Evolutionary conservation across 2,888 invertebrate species (phyloP).

Genomic region (Plebejus anna): DNA sequence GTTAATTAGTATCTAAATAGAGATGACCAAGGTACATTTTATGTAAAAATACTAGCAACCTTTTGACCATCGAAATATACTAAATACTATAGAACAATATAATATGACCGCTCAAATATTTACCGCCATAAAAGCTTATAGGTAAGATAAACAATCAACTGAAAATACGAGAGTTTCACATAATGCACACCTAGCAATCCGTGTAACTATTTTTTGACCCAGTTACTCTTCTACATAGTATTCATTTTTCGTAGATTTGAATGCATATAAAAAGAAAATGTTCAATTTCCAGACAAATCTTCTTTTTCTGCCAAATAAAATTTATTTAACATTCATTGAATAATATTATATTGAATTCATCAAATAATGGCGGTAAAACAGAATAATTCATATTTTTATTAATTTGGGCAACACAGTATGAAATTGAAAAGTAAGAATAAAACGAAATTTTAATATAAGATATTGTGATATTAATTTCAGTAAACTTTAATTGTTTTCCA

Average conservation of each 20-base stretch:
- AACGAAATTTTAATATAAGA: background rate
- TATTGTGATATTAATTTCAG: background rate
- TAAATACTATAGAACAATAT: too few relatives aligned
- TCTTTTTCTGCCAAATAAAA: too few relatives aligned
- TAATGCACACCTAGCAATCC: too few relatives aligned
- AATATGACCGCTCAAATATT: too few relatives aligned
- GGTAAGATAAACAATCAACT: too few relatives aligned
- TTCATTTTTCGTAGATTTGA: too few relatives aligned
- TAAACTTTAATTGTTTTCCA: background rate
- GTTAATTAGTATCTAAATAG: slow-evolving; percentile 27
- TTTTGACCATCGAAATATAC: background rate
- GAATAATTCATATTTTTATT: background rate
- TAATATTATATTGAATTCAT: background rate
- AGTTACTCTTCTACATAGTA: too few relatives aligned
- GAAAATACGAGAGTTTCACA: too few relatives aligned
- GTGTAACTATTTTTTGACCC: too few relatives aligned
- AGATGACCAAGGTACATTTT: slow-evolving; percentile 12
- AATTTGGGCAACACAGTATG: background rate
- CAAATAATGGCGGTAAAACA: background rate
- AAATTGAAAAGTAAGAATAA: background rate
- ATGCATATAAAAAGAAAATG: too few relatives aligned
- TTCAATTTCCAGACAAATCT: too few relatives aligned
- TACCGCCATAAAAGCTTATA: too few relatives aligned
- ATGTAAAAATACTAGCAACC: background rate
- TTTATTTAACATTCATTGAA: background rate